phyloP scores from a whole-genome alignment of 2,113 vertebrate species.

The Jaculus jaculus region DNA sequence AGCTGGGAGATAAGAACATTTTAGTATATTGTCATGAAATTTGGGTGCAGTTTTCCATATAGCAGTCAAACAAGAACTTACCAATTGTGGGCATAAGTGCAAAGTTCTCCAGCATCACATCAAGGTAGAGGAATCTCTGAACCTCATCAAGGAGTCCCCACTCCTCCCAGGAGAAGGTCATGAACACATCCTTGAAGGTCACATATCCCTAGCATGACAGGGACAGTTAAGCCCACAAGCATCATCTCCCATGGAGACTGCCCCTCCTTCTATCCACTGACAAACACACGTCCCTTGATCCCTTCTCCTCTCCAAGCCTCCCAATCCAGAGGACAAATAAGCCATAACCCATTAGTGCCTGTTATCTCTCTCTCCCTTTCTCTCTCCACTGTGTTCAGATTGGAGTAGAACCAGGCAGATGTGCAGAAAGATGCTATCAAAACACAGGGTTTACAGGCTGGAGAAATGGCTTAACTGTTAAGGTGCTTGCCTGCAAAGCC shows the following conservation, averaged over 20 bases:
- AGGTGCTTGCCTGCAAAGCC: too few relatives aligned
- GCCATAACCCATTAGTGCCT: background rate
- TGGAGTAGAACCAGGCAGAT: background rate
- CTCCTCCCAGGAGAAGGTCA: constrained; percentile 47
- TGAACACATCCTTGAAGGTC: constrained; percentile 48
- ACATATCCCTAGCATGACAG: background rate
- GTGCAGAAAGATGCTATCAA: background rate
- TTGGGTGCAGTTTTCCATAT: background rate
- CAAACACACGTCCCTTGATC: too few relatives aligned
- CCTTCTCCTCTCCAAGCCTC: background rate
- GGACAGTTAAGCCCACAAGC: background rate
- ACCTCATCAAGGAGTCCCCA: constrained; percentile 33
- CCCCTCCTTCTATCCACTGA: background rate
- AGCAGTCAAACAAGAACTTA: constrained; percentile 23
- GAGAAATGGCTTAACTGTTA: too few relatives aligned
- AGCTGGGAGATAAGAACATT: background rate
- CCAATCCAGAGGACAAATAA: too few relatives aligned
- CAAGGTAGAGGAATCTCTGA: constrained; percentile 13
- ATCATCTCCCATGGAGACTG: background rate
- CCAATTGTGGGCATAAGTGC: constrained; percentile 45
- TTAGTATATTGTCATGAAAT: background rate
- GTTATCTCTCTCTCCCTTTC: background rate
- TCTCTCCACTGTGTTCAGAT: background rate
- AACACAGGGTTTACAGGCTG: background rate
- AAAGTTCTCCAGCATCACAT: constrained; percentile 70